Conservation (phyloP, 2,888 invertebrate species). For the Troides aeacus region DNA sequence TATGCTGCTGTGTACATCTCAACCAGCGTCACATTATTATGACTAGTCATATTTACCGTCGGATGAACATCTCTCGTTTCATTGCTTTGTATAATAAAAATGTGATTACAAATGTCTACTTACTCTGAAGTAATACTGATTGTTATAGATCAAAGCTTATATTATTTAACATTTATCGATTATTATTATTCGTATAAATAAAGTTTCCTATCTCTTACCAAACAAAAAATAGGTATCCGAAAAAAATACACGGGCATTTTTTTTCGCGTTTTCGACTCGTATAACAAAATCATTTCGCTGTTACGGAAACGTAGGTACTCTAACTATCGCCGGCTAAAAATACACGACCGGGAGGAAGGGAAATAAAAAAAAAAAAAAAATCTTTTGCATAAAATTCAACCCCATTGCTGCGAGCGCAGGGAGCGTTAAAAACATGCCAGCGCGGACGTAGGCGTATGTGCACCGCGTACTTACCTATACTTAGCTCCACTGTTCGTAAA, state of each 20-base stretch:
- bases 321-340: slow-evolving; percentile 33
- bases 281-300: slow-evolving; percentile 17
- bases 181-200: not conserved
- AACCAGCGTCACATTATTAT: too few relatives aligned
- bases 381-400: slow-evolving; percentile 38
- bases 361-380: slow-evolving; percentile 31
- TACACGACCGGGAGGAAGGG: slow-evolving; percentile 32
- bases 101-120: too few relatives aligned
- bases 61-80: too few relatives aligned
- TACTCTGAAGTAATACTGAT: too few relatives aligned
- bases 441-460: slow-evolving; percentile 24
- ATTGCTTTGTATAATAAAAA: too few relatives aligned
- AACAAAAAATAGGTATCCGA: not conserved
- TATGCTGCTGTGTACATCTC: too few relatives aligned
- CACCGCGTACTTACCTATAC: not conserved
- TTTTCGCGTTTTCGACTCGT: not conserved
- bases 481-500: not conserved
- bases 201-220: not conserved
- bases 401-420: slow-evolving; percentile 36
- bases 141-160: too few relatives aligned
- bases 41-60: too few relatives aligned
- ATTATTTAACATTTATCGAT: too few relatives aligned
- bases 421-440: slow-evolving; percentile 45
- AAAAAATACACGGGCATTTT: not conserved
- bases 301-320: slow-evolving; percentile 16